Percentiles rank a stretch among this genome's conserved stretches.
Evolutionary conservation across 2,797 vertebrate species (phyloP).

Genomic region (Remorina albescens): DNA sequence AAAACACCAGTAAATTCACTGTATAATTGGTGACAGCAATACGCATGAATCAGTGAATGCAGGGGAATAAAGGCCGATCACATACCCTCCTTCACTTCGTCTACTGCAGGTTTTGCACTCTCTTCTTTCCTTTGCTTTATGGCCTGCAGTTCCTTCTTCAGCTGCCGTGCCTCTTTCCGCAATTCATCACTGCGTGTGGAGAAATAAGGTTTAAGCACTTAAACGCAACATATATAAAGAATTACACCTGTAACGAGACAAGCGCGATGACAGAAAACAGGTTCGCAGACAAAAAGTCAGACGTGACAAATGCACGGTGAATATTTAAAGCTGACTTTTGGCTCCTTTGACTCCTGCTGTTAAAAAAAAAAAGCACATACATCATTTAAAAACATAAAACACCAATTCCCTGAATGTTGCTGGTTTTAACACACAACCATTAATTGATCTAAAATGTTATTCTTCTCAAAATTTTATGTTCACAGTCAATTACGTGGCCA

Average conservation of each 20-base stretch:
- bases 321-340: conserved; percentile 15
- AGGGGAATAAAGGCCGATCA: conserved; percentile 26
- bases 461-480: conserved; percentile 41
- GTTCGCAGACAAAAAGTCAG: conserved; percentile 16
- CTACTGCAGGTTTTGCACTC: conserved; percentile 75
- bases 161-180: conserved; percentile 92
- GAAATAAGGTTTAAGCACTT: conserved; percentile 44
- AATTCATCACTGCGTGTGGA: conserved; percentile 90
- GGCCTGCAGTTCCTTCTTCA: conserved; percentile 94
- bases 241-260: conserved; percentile 22
- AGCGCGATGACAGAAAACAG: conserved; percentile 9
- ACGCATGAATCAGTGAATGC: conserved; percentile 10
- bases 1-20: conserved; percentile 20
- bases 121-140: conserved; percentile 93
- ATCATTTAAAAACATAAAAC: conserved; percentile 4
- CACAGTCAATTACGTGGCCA: conserved; percentile 35
- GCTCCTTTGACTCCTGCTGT: conserved; percentile 3
- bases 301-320: neutral
- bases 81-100: conserved; percentile 87
- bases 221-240: conserved; percentile 12
- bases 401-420: conserved; percentile 5
- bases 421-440: conserved; percentile 41
- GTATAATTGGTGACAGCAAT: conserved; percentile 21
- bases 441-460: conserved; percentile 43
- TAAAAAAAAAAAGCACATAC: neutral